Conservation (phyloP, 1,140 invertebrate species). For the Agrilus planipennis region DNA sequence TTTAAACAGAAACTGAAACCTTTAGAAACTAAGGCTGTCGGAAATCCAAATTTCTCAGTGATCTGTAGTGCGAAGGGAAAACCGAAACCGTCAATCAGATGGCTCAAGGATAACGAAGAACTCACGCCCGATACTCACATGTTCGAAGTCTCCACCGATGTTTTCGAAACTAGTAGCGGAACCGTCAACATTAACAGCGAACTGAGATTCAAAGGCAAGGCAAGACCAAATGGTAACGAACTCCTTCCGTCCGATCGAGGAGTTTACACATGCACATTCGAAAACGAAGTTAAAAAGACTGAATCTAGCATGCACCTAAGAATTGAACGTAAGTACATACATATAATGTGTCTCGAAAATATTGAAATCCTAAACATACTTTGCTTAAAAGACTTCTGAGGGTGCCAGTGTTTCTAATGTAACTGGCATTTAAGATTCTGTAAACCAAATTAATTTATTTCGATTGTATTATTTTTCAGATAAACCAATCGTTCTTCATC, state of each 20-base stretch:
- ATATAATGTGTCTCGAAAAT: no score
- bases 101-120: constrained; percentile 77
- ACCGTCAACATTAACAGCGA: constrained; percentile 76
- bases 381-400: no score
- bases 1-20: constrained; percentile 74
- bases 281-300: constrained; percentile 77
- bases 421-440: no score
- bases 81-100: constrained; percentile 67
- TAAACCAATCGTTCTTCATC: constrained; percentile 70
- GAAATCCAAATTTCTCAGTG: constrained; percentile 66
- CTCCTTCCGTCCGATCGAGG: constrained; percentile 73
- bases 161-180: constrained; percentile 57
- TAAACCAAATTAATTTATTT: no score
- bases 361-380: no score
- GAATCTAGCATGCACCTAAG: constrained; percentile 80
- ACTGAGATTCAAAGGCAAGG: constrained; percentile 64
- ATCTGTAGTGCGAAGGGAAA: constrained; percentile 78
- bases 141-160: constrained; percentile 68
- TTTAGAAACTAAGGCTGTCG: constrained; percentile 65
- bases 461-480: no score
- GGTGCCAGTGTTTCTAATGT: no score
- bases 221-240: constrained; percentile 59
- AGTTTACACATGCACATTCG: constrained; percentile 75
- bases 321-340: constrained; percentile 75
- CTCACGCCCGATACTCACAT: constrained; percentile 59